Base-by-base conservation (phyloP, 2,888 invertebrate species). In the Parapristionchus giblindavisi region DNA sequence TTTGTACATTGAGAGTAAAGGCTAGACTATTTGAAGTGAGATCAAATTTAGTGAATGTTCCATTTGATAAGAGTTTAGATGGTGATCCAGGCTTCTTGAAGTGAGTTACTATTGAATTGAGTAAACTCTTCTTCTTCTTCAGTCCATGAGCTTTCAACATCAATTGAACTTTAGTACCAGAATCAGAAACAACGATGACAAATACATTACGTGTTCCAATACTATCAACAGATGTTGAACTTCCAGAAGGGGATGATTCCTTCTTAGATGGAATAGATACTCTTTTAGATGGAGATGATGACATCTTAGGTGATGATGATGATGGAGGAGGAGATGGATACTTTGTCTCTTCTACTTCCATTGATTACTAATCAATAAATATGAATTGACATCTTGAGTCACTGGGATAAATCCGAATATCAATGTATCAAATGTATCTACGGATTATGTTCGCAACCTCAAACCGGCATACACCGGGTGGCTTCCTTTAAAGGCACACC, bases 71-170 rank as follows among this genome's bases (percentile, higher is more conserved):
- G 21, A 87, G 79, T 40, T 81, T 78, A 32, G 86, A 87, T n/a
- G 87, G 87, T 68, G 85, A 81, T 27, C 79, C 78, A 14, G 87
- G 84, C 82, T 87, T 87, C 68, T 82, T 84, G 78, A 87, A 85
- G 29, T 79, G 76, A 6, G 81, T 83, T 24, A 84, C 76, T 21
- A 86, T 75, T 11, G 84, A 77, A 21, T 79, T 77, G 48, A 85
- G 73, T 14, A 85, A 70, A 61, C 81, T 80, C 61, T 83, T 81
- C 71, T 79, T 79, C 77, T 84, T 83, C 73, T 83, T 84, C 63
- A 87, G 76, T 21, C 87, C 87, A 58, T 85, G 85, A 17, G 86
- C 84, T 60, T 85, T 84, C 58, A 87, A 78, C 78, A 83, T 83
- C 56, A 86, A 72, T 66, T 84, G 79, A 21, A 85, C 85, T 78